phyloP scores from a whole-genome alignment of 2,888 invertebrate genomes.

The Helobdella robusta region DNA sequence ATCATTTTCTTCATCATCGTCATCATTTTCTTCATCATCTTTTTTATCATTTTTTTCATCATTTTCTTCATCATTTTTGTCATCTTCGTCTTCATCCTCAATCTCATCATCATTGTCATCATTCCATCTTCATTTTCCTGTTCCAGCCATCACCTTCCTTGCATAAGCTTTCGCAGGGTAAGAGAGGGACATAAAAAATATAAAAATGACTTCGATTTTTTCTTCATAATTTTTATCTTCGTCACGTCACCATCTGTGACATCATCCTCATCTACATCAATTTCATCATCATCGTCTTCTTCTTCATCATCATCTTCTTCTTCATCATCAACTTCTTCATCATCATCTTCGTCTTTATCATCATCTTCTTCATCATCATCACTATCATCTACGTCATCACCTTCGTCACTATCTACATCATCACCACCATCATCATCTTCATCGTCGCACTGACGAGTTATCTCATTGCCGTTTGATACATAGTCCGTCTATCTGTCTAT shows the following conservation, averaged over 20 bases:
- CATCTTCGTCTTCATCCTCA: neutral
- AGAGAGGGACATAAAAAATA: neutral
- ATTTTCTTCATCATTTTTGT: neutral
- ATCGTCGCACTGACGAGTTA: no score
- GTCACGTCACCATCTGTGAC: slow-evolving; percentile 14
- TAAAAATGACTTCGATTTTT: no score
- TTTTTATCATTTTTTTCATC: neutral
- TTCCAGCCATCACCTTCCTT: neutral
- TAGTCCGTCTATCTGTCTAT: no score
- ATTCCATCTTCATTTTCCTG: neutral
- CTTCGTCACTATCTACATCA: slow-evolving; percentile 6
- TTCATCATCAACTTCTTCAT: neutral
- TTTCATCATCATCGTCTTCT: slow-evolving; percentile 15
- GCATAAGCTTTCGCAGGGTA: neutral
- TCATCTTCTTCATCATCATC: slow-evolving; percentile 1
- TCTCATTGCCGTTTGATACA: no score
- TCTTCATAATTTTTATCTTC: slow-evolving; percentile 1
- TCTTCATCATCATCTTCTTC: slow-evolving; percentile 12
- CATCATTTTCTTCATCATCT: neutral
- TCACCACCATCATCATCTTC: slow-evolving; percentile 3
- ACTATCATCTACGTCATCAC: neutral
- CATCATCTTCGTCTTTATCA: neutral
- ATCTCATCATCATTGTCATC: neutral
- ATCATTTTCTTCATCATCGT: neutral
- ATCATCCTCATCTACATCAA: slow-evolving; percentile 19